Conservation (phyloP, 2,797 vertebrate genomes). For the Paedocypris micromegethes region DNA sequence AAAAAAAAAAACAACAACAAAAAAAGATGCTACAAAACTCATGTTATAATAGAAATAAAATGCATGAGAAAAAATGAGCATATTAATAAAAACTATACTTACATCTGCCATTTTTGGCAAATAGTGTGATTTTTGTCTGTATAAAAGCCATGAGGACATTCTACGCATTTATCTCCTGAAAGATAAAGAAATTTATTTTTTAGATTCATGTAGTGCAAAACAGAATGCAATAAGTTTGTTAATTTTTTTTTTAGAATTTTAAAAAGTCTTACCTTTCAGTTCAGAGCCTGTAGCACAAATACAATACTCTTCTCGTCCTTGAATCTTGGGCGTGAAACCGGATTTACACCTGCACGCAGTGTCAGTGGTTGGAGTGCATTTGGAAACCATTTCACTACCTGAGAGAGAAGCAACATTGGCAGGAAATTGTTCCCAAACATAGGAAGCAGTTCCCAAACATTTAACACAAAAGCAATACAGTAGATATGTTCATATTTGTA, state of each 20-base stretch:
- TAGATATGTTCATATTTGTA: too few species aligned
- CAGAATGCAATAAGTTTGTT: too few species aligned
- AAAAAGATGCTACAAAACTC: too few species aligned
- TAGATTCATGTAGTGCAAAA: too few species aligned
- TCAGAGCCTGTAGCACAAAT: conserved; percentile 51
- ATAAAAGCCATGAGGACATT: conserved; percentile 54
- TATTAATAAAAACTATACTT: conserved; percentile 35
- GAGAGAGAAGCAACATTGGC: background rate
- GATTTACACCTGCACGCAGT: conserved; percentile 49
- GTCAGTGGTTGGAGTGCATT: conserved; percentile 14
- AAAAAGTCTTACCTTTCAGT: conserved; percentile 43
- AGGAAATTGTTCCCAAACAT: background rate
- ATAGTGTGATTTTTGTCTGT: rapidly evolving
- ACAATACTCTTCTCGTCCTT: conserved; percentile 7
- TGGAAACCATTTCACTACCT: rapidly evolving
- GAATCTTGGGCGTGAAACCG: conserved; percentile 13
- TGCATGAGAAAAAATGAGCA: too few species aligned
- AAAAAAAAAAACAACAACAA: too few species aligned
- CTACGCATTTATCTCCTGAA: conserved; percentile 42
- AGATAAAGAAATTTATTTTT: conserved; percentile 8
- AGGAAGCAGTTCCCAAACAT: too few species aligned
- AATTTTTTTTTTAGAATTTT: too few species aligned
- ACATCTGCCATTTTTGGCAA: conserved; percentile 59
- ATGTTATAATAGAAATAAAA: too few species aligned
- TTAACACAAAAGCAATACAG: too few species aligned